Conservation (phyloP, 2,888 invertebrate species). For the Sinhomidia bicolor region DNA sequence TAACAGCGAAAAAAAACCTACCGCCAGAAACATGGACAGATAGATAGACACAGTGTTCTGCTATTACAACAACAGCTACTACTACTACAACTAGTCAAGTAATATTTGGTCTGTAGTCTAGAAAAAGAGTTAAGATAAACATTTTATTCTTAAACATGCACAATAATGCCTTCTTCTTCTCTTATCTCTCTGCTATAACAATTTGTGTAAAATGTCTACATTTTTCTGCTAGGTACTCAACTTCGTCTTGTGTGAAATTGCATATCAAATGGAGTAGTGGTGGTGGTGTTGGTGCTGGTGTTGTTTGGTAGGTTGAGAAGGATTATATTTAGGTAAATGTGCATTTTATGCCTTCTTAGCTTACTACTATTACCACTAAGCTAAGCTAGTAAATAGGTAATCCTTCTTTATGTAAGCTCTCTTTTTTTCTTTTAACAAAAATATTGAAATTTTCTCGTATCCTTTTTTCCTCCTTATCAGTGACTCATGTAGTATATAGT, state of each 20-base stretch:
- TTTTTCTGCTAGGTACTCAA: not conserved
- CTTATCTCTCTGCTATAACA: not conserved
- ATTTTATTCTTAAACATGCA: not conserved
- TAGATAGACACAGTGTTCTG: too few species aligned
- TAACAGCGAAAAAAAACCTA: too few species aligned
- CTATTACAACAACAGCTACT: not conserved
- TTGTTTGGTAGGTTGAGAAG: not conserved
- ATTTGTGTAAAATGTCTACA: not conserved
- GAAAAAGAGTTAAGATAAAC: too few species aligned
- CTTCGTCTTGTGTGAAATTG: not conserved
- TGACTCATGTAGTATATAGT: too few species aligned
- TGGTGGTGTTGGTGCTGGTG: too few species aligned
- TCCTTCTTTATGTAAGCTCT: not conserved
- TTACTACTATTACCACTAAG: not conserved
- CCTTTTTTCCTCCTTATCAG: constrained; percentile 5
- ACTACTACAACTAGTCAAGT: not conserved
- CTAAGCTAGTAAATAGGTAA: too few species aligned
- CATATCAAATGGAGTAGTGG: not conserved
- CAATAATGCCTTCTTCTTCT: not conserved
- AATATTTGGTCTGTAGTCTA: too few species aligned
- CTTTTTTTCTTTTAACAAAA: not conserved
- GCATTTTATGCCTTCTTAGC: not conserved
- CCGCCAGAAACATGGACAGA: too few species aligned
- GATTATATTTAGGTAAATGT: constrained; percentile 16
- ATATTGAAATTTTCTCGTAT: constrained; percentile 23